phyloP scores from a whole-genome alignment of 2,113 vertebrate genomes.

The Cryptotis parvus region DNA sequence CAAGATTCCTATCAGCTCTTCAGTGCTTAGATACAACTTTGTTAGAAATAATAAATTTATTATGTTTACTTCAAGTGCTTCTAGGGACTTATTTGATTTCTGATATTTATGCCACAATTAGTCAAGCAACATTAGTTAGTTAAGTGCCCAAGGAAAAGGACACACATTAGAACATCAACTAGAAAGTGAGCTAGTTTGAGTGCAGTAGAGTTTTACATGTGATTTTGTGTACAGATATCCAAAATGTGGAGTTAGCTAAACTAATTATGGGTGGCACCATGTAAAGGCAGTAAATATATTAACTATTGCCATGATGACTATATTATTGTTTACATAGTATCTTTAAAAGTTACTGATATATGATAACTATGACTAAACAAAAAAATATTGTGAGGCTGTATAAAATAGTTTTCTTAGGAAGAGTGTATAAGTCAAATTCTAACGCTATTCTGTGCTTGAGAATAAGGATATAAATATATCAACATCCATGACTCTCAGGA shows the following conservation, averaged over 20 bases:
- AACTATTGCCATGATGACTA: not conserved
- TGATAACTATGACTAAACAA: not conserved
- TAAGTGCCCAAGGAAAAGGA: not conserved
- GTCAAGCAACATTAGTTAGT: not conserved
- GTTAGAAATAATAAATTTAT: not conserved
- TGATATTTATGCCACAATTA: slow-evolving; percentile 2
- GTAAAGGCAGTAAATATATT: not conserved
- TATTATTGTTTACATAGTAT: not conserved
- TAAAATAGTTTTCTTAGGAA: not conserved
- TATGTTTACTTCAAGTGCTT: not conserved
- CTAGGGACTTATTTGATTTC: not conserved
- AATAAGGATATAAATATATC: not conserved
- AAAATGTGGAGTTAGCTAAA: slow-evolving; percentile 1
- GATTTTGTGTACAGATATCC: not conserved
- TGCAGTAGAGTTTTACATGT: not conserved
- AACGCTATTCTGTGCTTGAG: not conserved
- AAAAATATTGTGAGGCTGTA: not conserved
- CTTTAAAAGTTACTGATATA: not conserved
- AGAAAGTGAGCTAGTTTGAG: not conserved
- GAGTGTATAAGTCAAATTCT: not conserved
- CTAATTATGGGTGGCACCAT: not conserved
- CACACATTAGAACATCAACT: not conserved
- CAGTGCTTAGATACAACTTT: not conserved
- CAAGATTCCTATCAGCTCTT: not conserved
- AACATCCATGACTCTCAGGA: not conserved